Evolutionary conservation across 1,140 invertebrate species (phyloP), one percentile per base, ranked within the genome.

Genomic region (Telenomus remus): DNA sequence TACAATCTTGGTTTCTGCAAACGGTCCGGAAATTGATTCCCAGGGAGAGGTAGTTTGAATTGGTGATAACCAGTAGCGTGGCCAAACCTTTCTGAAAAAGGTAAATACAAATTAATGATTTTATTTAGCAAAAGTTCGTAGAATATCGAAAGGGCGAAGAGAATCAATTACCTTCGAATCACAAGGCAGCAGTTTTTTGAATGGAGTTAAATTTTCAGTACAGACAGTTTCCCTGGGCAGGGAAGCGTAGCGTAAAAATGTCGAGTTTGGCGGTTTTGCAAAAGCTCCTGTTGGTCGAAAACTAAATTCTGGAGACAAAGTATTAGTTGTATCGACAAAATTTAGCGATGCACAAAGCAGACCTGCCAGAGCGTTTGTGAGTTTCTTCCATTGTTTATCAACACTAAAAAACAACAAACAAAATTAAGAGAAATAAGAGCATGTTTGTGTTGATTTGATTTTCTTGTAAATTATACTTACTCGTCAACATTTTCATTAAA

Each of bases 191-290:
- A 99, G 88, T 86, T 99, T 99, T 82, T 97, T 98, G 93, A 97
- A 99, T 3, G 98, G 98, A 33, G 98, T 99, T 75, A 99, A 89
- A 90, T 99, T 99, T 90, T 99, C 97, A 13, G 98, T 99, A 83
- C 98, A 99, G 7, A 98, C 96, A 81, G 97, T 95, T 91, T 99
- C 98, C 66, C 95, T 90, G 0, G 98, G 96, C 59, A 99, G 86
- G 42, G 94, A 93, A 0, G 97, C 92, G 90, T 98, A 98, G 73
- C 95, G 89, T 42, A 95, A 84, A 76, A 89, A 89, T 65, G 89
- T 90, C 71, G 89, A 90, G 79, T 91, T 90, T 11, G 85, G 74
- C 77, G 85, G 82, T 72, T 89, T 85, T 35, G 88, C 84, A 34
- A 92, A 87, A 50, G 91, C 90, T 49, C 95, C 95, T 44, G 89